Evolutionary conservation across 2,797 vertebrate species (phyloP).

Genomic region (Iguana delicatissima): DNA sequence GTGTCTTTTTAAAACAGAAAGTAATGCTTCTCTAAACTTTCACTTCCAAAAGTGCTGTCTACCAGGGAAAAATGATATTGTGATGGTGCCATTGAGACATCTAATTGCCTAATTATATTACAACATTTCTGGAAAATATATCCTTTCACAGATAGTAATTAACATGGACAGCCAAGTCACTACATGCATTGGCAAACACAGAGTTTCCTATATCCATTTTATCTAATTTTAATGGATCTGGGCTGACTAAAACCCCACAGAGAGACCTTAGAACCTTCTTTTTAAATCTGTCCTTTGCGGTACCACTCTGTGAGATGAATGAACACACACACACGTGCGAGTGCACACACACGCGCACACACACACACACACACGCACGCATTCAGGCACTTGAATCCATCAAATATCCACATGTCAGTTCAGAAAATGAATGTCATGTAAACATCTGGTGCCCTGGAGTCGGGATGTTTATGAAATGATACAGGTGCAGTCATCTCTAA

Average conservation of each 20-base stretch:
- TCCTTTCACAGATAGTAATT: conserved; percentile 40
- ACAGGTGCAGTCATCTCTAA: not conserved
- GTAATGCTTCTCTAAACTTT: not conserved
- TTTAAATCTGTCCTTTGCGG: conserved; percentile 15
- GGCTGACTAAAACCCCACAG: not conserved
- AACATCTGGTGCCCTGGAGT: conserved; percentile 31
- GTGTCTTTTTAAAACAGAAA: not conserved
- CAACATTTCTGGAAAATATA: conserved; percentile 31
- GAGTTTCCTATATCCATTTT: conserved; percentile 12
- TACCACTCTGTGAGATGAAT: not conserved
- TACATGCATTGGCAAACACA: conserved; percentile 20
- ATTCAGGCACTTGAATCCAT: conserved; percentile 20
- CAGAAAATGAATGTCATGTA: conserved; percentile 17
- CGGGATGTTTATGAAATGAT: conserved; percentile 31
- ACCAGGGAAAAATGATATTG: not conserved
- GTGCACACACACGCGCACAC: not conserved
- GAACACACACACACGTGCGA: too few relatives aligned
- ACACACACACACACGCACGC: not conserved
- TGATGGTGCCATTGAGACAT: not conserved
- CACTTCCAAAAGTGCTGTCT: not conserved
- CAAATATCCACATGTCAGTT: conserved; percentile 25
- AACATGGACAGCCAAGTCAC: conserved; percentile 38
- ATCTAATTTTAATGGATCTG: conserved; percentile 27
- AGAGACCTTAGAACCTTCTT: conserved; percentile 9
- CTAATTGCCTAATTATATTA: conserved; percentile 39